Conservation (phyloP, 2,113 vertebrate species). For the Scartelaos histophorus region DNA sequence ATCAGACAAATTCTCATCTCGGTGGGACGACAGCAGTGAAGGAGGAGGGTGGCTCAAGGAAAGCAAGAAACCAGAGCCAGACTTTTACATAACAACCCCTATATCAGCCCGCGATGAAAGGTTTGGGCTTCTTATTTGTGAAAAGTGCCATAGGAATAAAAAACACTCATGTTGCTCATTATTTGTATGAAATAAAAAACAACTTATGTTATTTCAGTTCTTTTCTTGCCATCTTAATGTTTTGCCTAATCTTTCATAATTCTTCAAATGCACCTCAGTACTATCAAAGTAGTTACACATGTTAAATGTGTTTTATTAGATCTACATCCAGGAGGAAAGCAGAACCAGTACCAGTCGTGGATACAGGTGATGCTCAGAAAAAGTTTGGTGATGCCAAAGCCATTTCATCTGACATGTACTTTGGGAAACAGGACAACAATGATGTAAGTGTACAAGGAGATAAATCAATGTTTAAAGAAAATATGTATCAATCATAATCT, state of each 20-base stretch:
- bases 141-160: neutral
- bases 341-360: slow-evolving; percentile 61
- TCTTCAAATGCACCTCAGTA: neutral
- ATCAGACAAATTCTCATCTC: slow-evolving; percentile 75
- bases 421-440: slow-evolving; percentile 86
- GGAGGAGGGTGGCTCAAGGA: slow-evolving; percentile 83
- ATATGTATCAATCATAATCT: neutral
- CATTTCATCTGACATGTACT: slow-evolving; percentile 98
- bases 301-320: slow-evolving; percentile 59
- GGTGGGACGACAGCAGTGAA: slow-evolving; percentile 81
- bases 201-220: neutral
- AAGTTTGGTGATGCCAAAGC: slow-evolving; percentile 91
- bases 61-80: slow-evolving; percentile 72
- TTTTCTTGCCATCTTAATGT: neutral
- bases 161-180: neutral
- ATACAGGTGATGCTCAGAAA: slow-evolving; percentile 85
- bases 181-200: neutral
- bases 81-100: slow-evolving; percentile 74
- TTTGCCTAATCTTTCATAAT: neutral
- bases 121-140: slow-evolving; percentile 58
- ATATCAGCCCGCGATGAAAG: slow-evolving; percentile 78
- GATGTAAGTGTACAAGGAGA: slow-evolving; percentile 73
- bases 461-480: neutral
- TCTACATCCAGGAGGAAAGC: slow-evolving; percentile 81
- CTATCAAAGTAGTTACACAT: neutral